Evolutionary conservation across 2,113 vertebrate genomes (phyloP).

Genomic region (Ictalurus furcatus): DNA sequence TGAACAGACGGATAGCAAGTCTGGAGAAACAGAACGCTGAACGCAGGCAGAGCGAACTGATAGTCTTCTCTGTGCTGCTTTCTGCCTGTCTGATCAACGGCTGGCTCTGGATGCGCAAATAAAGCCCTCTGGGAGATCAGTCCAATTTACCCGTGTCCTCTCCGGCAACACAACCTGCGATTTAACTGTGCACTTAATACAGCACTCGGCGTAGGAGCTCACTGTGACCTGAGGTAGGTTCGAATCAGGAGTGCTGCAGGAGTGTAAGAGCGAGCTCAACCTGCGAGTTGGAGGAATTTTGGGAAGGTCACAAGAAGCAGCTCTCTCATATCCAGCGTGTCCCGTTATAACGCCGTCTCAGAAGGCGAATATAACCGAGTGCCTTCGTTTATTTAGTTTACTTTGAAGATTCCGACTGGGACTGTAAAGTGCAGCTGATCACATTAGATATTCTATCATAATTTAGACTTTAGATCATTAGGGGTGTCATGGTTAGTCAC

Average conservation of each 20-base stretch:
- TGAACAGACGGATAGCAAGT: constrained; percentile 64
- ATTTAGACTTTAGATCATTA: background rate
- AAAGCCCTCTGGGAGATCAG: constrained; percentile 15
- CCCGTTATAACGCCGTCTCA: background rate
- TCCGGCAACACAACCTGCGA: background rate
- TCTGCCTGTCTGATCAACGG: constrained; percentile 71
- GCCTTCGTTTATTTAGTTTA: background rate
- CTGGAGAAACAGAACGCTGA: constrained; percentile 72
- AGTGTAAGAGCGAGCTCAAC: background rate
- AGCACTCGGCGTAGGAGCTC: constrained; percentile 4
- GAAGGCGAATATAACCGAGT: background rate
- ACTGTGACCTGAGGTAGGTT: constrained; percentile 2
- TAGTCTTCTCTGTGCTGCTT: constrained; percentile 72
- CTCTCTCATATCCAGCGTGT: background rate
- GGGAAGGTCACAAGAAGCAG: background rate
- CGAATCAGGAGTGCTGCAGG: background rate
- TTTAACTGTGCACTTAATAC: background rate
- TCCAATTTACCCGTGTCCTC: background rate
- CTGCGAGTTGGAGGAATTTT: background rate
- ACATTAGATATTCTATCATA: background rate
- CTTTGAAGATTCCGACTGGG: background rate
- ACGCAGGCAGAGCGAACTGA: constrained; percentile 67
- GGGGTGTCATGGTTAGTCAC: background rate
- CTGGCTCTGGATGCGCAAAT: constrained; percentile 81
- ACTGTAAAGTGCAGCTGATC: background rate